Percentiles rank a stretch among this genome's conserved stretches.
Conservation (phyloP, 2,888 invertebrate genomes). For the Phragmatobia fuliginosa region DNA sequence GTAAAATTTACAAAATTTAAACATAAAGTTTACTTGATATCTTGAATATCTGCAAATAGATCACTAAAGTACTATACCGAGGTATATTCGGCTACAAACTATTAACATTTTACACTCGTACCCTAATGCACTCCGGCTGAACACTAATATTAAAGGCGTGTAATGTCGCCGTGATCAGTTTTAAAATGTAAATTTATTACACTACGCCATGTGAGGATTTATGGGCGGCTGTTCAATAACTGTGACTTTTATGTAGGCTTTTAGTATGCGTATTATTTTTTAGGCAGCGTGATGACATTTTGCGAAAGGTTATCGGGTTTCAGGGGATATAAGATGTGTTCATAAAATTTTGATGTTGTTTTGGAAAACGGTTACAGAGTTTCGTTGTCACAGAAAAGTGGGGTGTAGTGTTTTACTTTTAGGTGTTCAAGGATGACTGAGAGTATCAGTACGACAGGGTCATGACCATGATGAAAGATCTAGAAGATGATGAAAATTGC, state of each 20-base stretch:
- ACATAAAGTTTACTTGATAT: not conserved
- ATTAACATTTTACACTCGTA: not conserved
- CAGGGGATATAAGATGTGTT: conserved; percentile 1
- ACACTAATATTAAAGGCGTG: conserved; percentile 52
- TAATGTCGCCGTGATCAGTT: conserved; percentile 54
- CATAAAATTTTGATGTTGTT: not conserved
- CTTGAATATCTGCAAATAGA: no score
- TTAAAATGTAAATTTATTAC: conserved; percentile 55
- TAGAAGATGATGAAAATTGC: no score
- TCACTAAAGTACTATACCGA: not conserved
- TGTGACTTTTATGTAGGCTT: conserved; percentile 44
- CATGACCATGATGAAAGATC: no score
- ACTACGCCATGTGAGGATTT: conserved; percentile 46
- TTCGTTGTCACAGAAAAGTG: not conserved
- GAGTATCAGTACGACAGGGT: no score
- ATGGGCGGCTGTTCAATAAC: conserved; percentile 41
- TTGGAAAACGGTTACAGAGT: not conserved
- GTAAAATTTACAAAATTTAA: not conserved
- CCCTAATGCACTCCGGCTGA: conserved; percentile 25
- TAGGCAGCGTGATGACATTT: conserved; percentile 26
- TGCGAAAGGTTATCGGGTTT: conserved; percentile 11
- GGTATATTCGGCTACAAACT: conserved; percentile 5
- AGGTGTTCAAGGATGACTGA: not conserved
- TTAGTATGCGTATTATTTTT: conserved; percentile 42
- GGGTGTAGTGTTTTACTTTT: no score